Percentiles rank a stretch among this genome's conserved stretches.
Conservation (phyloP, 2,113 vertebrate species). For the Hipposideros armiger region DNA sequence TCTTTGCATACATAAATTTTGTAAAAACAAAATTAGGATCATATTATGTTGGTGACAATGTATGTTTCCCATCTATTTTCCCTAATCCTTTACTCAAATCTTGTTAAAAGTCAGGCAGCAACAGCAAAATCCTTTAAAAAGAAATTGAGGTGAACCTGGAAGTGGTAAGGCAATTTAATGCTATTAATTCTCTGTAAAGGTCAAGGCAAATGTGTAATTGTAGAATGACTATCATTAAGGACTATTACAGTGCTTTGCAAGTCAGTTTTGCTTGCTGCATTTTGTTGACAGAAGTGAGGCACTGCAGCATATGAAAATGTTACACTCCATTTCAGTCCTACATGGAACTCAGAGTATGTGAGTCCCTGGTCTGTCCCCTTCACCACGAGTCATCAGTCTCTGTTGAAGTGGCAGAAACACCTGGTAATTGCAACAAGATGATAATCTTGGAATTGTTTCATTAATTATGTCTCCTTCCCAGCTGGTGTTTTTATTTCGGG, state of each 20-base stretch:
- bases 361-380: neutral
- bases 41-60: neutral
- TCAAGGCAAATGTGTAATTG: conserved; percentile 2
- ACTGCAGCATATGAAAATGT: neutral
- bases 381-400: neutral
- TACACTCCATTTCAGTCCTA: neutral
- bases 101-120: neutral
- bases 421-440: conserved; percentile 58
- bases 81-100: conserved; percentile 1
- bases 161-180: conserved; percentile 26
- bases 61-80: neutral
- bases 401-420: conserved; percentile 66
- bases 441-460: conserved; percentile 46
- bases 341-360: neutral
- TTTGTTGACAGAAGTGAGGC: conserved; percentile 1
- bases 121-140: conserved; percentile 8
- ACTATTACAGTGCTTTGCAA: neutral
- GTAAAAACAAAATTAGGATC: conserved; percentile 50
- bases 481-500: conserved; percentile 68
- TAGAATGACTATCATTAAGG: conserved; percentile 18
- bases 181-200: conserved; percentile 59
- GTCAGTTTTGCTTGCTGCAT: neutral
- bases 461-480: conserved; percentile 70
- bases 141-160: neutral
- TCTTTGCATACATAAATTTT: neutral